Conservation (phyloP, 2,888 invertebrate species). For the Drosophila cracens region DNA sequence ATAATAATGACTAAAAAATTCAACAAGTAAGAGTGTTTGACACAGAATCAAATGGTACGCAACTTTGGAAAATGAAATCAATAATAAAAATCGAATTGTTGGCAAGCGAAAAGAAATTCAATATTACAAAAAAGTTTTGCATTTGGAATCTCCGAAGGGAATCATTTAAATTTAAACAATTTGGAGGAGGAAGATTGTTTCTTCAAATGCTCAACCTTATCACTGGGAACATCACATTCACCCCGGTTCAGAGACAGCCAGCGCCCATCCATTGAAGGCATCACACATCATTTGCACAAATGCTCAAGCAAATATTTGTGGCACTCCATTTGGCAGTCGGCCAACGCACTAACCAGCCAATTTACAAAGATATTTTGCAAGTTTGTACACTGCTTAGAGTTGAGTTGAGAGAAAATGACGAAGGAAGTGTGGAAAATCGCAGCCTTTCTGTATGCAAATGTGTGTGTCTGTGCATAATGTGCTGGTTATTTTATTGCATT, state of each 20-base stretch:
- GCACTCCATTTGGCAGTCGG: constrained; percentile 35
- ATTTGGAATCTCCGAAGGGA: not conserved
- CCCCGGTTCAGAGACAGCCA: not conserved
- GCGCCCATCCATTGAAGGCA: not conserved
- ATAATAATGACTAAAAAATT: too few relatives aligned
- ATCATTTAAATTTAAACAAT: not conserved
- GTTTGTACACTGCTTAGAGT: constrained; percentile 24
- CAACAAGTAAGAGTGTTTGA: not conserved
- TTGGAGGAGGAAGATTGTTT: not conserved
- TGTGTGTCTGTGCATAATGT: constrained; percentile 63
- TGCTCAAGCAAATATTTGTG: constrained; percentile 45
- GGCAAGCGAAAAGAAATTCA: not conserved
- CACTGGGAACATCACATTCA: not conserved
- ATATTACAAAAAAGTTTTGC: not conserved
- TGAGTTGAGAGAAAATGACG: constrained; percentile 1
- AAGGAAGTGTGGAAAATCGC: constrained; percentile 22
- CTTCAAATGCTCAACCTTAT: not conserved
- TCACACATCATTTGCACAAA: constrained; percentile 26
- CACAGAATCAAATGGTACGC: not conserved
- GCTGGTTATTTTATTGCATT: constrained; percentile 63
- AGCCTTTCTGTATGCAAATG: constrained; percentile 57
- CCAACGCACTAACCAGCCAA: constrained; percentile 5
- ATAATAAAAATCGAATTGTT: not conserved
- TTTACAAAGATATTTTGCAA: constrained; percentile 13
- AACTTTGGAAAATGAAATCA: not conserved